Percentiles rank a stretch among this genome's conserved stretches.
phyloP scores from a whole-genome alignment of 2,113 vertebrate species.

The Montifringilla adamsi region DNA sequence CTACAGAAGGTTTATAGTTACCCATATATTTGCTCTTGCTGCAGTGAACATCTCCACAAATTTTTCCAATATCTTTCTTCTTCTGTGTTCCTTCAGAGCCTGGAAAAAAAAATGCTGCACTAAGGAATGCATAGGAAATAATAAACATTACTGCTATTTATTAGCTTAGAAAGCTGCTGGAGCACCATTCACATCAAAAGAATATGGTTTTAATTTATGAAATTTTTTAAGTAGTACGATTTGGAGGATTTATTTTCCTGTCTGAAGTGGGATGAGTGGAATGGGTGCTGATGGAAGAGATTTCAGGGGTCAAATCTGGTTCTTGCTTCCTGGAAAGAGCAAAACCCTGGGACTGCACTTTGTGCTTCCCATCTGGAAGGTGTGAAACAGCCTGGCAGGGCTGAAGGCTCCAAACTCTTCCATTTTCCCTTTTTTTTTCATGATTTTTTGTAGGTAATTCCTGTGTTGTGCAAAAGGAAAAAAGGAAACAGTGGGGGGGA shows the following conservation, averaged over 20 bases:
- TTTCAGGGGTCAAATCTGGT: neutral
- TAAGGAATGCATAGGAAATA: neutral
- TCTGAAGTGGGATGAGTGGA: neutral
- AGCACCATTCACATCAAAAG: neutral
- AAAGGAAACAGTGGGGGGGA: neutral
- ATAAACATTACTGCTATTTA: neutral
- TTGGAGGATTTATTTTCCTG: neutral
- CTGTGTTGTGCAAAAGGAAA: neutral
- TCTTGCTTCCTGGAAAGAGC: neutral
- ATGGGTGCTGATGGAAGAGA: neutral
- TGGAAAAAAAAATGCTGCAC: neutral
- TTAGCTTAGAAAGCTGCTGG: neutral
- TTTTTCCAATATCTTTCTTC: neutral
- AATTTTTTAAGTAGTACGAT: rapidly evolving
- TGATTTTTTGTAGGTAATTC: neutral
- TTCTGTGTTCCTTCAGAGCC: neutral
- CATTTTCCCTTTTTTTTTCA: neutral
- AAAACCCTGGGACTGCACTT: neutral
- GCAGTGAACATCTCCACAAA: neutral
- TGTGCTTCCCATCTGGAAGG: neutral
- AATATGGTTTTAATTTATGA: neutral
- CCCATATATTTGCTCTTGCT: neutral
- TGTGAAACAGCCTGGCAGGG: neutral
- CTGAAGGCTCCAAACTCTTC: neutral
- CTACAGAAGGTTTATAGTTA: neutral